Conservation (phyloP, 2,797 vertebrate species). For the Antennarius maculatus region DNA sequence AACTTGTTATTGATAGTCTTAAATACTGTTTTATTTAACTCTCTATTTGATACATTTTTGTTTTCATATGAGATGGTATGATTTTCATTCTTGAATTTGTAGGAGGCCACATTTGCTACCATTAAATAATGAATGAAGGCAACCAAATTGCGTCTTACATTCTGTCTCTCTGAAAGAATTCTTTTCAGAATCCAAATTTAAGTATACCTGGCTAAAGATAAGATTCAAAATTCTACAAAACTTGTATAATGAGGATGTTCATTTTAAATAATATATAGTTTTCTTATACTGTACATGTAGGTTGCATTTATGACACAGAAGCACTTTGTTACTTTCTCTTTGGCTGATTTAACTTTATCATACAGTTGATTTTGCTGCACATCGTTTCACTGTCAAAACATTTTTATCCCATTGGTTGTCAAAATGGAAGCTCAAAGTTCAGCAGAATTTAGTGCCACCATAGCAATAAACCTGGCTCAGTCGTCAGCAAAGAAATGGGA, state of each 20-base stretch:
- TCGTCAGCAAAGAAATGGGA: conserved; percentile 58
- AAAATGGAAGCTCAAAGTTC: conserved; percentile 79
- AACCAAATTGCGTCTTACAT: background rate
- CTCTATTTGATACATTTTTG: no score
- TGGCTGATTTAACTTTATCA: conserved; percentile 10
- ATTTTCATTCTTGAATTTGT: no score
- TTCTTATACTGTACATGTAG: background rate
- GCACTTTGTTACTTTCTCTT: background rate
- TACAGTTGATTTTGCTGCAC: conserved; percentile 18
- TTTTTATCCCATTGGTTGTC: conserved; percentile 36
- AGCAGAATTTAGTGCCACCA: conserved; percentile 72
- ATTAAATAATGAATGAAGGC: background rate
- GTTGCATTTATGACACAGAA: background rate
- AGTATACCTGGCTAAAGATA: background rate
- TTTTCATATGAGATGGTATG: no score
- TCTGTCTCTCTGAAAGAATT: background rate
- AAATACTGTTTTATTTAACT: no score
- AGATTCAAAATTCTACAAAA: background rate
- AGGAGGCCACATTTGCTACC: no score
- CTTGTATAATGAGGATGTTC: background rate
- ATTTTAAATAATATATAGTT: background rate
- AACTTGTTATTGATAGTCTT: no score
- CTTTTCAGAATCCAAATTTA: background rate
- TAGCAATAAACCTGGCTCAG: conserved; percentile 69
- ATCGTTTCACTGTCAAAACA: conserved; percentile 24